phyloP scores from a whole-genome alignment of 2,113 vertebrate species.

The Emberiza fucata region DNA sequence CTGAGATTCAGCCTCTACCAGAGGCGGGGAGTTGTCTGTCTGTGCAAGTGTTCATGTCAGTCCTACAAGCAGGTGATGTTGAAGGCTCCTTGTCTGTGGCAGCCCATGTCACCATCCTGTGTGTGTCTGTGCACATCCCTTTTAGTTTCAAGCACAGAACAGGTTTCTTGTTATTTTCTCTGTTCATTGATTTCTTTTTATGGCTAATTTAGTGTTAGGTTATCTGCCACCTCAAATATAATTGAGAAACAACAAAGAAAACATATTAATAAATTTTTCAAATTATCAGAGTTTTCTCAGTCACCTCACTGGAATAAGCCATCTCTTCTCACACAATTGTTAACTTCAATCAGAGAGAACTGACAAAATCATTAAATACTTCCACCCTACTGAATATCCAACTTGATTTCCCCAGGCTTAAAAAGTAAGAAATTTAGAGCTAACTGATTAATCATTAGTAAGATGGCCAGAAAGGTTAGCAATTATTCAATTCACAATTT shows the following conservation, averaged over 20 bases:
- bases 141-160: neutral
- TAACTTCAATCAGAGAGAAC: neutral
- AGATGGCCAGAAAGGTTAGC: neutral
- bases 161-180: neutral
- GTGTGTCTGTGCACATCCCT: neutral
- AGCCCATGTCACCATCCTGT: neutral
- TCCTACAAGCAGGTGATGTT: neutral
- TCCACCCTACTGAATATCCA: neutral
- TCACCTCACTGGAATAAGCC: neutral
- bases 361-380: neutral
- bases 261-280: neutral
- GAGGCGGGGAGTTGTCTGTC: fast-evolving
- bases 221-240: neutral
- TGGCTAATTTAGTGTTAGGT: neutral
- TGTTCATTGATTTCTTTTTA: neutral
- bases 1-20: neutral
- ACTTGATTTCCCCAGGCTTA: neutral
- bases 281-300: neutral
- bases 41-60: neutral
- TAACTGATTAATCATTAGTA: neutral
- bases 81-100: neutral
- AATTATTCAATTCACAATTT: neutral
- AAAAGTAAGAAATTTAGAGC: neutral
- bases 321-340: neutral
- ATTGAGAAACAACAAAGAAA: neutral